A percentile compares a stretch with the other conserved stretches of the same genome.
phyloP scores from a whole-genome alignment of 1,140 invertebrate genomes.

The Caenorhabditis latens region DNA sequence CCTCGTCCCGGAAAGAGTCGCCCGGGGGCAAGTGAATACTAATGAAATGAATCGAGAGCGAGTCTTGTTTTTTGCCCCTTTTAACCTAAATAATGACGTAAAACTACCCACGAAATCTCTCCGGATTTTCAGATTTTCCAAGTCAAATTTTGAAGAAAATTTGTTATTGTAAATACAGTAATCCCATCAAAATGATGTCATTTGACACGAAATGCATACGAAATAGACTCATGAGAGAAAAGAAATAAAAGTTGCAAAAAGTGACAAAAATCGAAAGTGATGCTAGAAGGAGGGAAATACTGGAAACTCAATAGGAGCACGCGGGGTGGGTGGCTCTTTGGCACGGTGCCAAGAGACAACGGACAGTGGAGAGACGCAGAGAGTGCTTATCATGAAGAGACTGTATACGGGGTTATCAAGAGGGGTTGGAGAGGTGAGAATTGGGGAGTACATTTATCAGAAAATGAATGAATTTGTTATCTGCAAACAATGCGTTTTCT shows the following conservation, averaged over 20 bases:
- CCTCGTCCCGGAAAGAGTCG: too few relatives aligned
- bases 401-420: constrained; percentile 11
- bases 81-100: neutral
- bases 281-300: constrained; percentile 10
- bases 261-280: constrained; percentile 24
- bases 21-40: constrained; percentile 22
- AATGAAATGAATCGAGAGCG: neutral
- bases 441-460: constrained; percentile 12
- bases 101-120: neutral
- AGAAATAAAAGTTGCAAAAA: neutral
- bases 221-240: neutral
- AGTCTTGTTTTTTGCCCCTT: neutral
- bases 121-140: neutral
- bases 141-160: neutral
- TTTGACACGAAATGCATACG: neutral
- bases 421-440: neutral
- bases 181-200: neutral
- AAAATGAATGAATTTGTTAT: constrained; percentile 6
- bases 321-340: constrained; percentile 37
- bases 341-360: neutral
- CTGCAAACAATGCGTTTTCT: neutral
- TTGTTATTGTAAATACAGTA: neutral
- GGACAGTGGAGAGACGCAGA: neutral
- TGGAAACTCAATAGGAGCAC: constrained; percentile 30
- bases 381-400: constrained; percentile 37